Conservation (phyloP, 2,797 vertebrate genomes). For the Rhinatrema bivittatum region DNA sequence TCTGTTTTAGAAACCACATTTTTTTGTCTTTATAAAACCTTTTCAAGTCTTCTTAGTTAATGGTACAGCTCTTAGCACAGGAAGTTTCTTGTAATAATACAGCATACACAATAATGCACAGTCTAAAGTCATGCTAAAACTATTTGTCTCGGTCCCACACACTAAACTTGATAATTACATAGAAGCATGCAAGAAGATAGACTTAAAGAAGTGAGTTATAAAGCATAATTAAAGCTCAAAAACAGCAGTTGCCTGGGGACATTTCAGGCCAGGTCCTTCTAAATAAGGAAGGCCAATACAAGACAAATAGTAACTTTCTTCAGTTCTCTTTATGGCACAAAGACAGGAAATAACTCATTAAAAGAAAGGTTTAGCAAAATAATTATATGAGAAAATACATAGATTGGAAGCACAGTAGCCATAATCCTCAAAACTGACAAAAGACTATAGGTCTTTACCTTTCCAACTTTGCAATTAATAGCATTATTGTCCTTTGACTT, state of each 20-base stretch:
- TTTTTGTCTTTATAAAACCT: conserved; percentile 23
- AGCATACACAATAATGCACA: conserved; percentile 31
- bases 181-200: conserved; percentile 45
- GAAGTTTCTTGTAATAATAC: conserved; percentile 49
- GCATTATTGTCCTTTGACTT: not conserved
- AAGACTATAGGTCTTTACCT: no score
- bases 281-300: conserved; percentile 23
- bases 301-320: conserved; percentile 7
- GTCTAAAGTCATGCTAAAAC: conserved; percentile 50
- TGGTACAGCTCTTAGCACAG: conserved; percentile 31
- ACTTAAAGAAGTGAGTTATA: conserved; percentile 52
- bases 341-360: conserved; percentile 40
- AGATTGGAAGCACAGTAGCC: conserved; percentile 26
- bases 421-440: conserved; percentile 22
- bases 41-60: conserved; percentile 41
- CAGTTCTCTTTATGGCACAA: not conserved
- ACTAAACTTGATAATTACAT: conserved; percentile 54
- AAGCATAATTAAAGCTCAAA: conserved; percentile 58
- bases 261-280: conserved; percentile 32
- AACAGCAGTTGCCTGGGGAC: conserved; percentile 41
- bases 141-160: conserved; percentile 47
- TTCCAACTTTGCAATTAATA: conserved; percentile 18
- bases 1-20: conserved; percentile 19
- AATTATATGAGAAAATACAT: conserved; percentile 34
- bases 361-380: conserved; percentile 34